phyloP scores from a whole-genome alignment of 2,113 vertebrate species.

The Probosciger aterrimus region DNA sequence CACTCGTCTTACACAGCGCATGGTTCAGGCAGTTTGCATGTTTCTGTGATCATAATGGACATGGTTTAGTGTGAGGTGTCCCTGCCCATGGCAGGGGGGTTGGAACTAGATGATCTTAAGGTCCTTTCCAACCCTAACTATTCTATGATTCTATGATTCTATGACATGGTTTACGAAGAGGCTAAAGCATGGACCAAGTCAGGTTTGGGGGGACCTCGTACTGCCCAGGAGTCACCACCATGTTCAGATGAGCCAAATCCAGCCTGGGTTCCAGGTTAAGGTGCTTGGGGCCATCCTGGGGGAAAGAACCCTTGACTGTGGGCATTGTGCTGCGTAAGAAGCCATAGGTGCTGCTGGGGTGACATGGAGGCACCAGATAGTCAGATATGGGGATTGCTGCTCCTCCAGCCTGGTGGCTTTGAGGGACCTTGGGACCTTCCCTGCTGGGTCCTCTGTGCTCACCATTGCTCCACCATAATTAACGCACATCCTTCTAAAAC shows the following conservation, averaged over 20 bases:
- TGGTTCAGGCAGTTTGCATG: neutral
- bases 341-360: neutral
- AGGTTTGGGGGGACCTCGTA: neutral
- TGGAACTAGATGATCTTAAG: too few species aligned
- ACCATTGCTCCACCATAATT: fast-evolving
- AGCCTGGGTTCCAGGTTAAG: neutral
- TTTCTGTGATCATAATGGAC: neutral
- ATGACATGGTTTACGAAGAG: neutral
- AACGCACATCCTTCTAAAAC: neutral
- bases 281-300: neutral
- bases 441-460: neutral
- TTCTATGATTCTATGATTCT: too few species aligned
- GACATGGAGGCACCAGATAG: neutral
- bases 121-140: too few species aligned
- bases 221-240: neutral
- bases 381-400: neutral
- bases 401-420: neutral
- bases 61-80: too few species aligned
- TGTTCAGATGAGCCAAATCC: neutral
- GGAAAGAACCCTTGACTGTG: neutral
- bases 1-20: neutral
- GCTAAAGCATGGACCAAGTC: neutral
- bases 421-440: neutral
- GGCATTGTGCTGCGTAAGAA: fast-evolving
- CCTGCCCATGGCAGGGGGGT: too few species aligned